A percentile compares a stretch with the other conserved stretches of the same genome.
phyloP scores from a whole-genome alignment of 2,888 invertebrate species.

The Augiades crinisus region DNA sequence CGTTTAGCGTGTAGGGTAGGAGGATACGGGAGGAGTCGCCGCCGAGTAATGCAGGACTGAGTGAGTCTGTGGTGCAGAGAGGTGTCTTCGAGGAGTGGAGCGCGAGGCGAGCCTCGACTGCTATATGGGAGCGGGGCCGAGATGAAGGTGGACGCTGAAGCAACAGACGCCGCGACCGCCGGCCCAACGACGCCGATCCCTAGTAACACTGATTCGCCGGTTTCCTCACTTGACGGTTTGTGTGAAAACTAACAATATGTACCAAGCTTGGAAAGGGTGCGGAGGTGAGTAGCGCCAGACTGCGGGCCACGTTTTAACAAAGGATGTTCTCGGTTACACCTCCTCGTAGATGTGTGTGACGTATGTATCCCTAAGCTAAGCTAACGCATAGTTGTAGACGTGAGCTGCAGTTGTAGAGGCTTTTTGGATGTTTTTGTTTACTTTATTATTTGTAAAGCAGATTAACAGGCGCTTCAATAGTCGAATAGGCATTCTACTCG shows the following conservation, averaged over 20 bases:
- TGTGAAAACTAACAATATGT: slow-evolving; percentile 32
- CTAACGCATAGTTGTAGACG: not conserved
- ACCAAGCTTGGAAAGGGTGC: slow-evolving; percentile 17
- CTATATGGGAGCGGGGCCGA: slow-evolving; percentile 25
- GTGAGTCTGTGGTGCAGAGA: slow-evolving; percentile 66
- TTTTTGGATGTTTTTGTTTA: not conserved
- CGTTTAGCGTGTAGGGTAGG: not conserved
- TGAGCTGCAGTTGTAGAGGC: slow-evolving; percentile 2
- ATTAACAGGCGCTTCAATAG: slow-evolving; percentile 4
- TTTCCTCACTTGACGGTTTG: slow-evolving; percentile 75
- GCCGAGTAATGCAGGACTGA: slow-evolving; percentile 46
- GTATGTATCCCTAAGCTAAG: slow-evolving; percentile 14
- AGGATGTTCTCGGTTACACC: slow-evolving; percentile 12
- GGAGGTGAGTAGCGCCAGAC: slow-evolving; percentile 22
- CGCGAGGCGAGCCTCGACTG: slow-evolving; percentile 5
- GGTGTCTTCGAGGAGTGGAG: slow-evolving; percentile 42
- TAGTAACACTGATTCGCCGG: slow-evolving; percentile 73
- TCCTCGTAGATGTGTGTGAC: slow-evolving; percentile 16
- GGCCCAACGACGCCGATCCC: slow-evolving; percentile 51
- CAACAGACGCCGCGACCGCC: slow-evolving; percentile 55
- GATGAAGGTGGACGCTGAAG: slow-evolving; percentile 51
- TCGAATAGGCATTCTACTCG: slow-evolving; percentile 6
- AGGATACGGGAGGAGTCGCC: not conserved
- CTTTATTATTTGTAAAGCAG: not conserved
- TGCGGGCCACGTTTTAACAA: slow-evolving; percentile 15